Base-by-base conservation (phyloP, 2,888 invertebrate genomes). In the Adela reaumurella region DNA sequence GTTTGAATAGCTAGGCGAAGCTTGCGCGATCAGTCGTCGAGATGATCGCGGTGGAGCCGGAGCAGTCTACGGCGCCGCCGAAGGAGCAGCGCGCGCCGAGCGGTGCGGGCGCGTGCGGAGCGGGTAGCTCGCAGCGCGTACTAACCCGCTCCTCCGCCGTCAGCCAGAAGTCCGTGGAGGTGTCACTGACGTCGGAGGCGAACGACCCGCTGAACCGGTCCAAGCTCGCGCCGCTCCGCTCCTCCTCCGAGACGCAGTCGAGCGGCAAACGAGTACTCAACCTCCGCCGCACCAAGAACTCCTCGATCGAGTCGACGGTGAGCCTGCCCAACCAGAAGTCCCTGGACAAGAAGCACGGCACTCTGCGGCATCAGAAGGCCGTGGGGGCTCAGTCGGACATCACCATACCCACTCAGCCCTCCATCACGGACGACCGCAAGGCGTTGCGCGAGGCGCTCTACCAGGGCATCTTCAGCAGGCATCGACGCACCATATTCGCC, bases 381-480 rank as follows among this genome's bases (percentile, higher is more conserved):
- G 70, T 84, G 50, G 80, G 79, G 53, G 81, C 84, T 43, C 83
- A 83, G 55, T 83, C 84, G 45, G 84, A 85, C 57, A 65, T 80
- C 53, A 83, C 84, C 45, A 58, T 80, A 53, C 71, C 68, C 54
- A 71, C 77, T 43, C 80, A 73, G 59, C 69, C 73, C 46, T 70
- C 76, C 19, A 77, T 74, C 52, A 64, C 71, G 5, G 84, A 84
- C 59, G 84, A 85, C 64, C 70, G 89, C 56, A 89, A 89, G 67
- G 86, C 88, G 46, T 64, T 86, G 54, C 76, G 89, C 54, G 88
- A 88, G 64, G 88, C 88, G 53, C 73, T 89, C 58, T 89, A 89
- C 66, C 87, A 88, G 70, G 88, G 88, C 68, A 89, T 89, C 63
- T 87, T 89, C 67, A 88, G 88, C 74, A 83, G 88, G 56, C 88